Percentiles rank a stretch among this genome's conserved stretches.
phyloP scores from a whole-genome alignment of 2,797 vertebrate species.

The Australoheros facetus region DNA sequence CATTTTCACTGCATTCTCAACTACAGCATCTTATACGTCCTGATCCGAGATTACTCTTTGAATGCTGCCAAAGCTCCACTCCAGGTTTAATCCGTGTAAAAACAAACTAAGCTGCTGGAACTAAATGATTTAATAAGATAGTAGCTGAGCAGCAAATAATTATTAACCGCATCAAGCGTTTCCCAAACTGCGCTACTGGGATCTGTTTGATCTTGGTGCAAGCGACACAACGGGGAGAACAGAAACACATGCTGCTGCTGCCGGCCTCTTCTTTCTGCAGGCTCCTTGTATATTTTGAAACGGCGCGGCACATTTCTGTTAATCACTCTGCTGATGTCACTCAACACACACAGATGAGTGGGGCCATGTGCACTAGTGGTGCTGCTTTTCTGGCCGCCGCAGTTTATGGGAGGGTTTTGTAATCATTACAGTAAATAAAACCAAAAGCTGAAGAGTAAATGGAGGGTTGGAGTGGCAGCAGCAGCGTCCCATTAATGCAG shows the following conservation, averaged over 20 bases:
- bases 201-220: slow-evolving; percentile 63
- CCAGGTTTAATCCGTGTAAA: slow-evolving; percentile 38
- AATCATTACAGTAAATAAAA: background rate
- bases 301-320: slow-evolving; percentile 52
- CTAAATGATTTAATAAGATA: slow-evolving; percentile 40
- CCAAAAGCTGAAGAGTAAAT: background rate
- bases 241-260: slow-evolving; percentile 71
- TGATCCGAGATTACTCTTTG: slow-evolving; percentile 45
- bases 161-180: slow-evolving; percentile 38
- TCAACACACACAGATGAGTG: slow-evolving; percentile 45
- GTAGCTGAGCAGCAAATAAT: slow-evolving; percentile 51
- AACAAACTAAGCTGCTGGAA: slow-evolving; percentile 49
- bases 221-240: slow-evolving; percentile 27
- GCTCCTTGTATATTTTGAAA: slow-evolving; percentile 73
- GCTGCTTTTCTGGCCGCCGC: background rate
- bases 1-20: slow-evolving; percentile 39
- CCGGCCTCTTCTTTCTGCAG: slow-evolving; percentile 55
- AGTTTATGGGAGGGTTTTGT: background rate
- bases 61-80: slow-evolving; percentile 42
- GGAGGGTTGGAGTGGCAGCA: background rate
- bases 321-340: slow-evolving; percentile 63
- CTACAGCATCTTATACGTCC: slow-evolving; percentile 8
- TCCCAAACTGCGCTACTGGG: slow-evolving; percentile 37
- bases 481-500: background rate
- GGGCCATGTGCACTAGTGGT: background rate